Evolutionary conservation across 1,140 invertebrate species (phyloP).

Genomic region (Orchestia grillus): DNA sequence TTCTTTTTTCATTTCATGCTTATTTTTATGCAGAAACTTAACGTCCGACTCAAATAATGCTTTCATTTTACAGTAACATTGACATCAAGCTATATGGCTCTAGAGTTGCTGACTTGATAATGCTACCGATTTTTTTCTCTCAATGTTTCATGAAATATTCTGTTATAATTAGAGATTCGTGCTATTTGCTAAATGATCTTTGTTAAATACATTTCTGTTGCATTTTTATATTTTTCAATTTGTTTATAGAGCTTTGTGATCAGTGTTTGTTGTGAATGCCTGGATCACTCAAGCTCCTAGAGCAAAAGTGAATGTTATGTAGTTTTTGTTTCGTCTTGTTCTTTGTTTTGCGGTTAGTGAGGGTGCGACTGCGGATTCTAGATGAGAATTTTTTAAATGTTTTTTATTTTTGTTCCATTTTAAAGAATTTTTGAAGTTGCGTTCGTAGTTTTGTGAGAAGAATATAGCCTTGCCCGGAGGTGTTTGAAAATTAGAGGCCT

Average conservation of each 20-base stretch:
- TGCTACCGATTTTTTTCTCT: neutral
- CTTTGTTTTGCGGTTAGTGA: neutral
- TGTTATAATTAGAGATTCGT: neutral
- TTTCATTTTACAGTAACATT: slow-evolving; percentile 5
- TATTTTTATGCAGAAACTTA: neutral
- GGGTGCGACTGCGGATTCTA: neutral
- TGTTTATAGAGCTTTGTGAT: slow-evolving; percentile 5
- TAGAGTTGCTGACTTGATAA: neutral
- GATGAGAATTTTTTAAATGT: neutral
- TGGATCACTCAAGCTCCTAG: neutral
- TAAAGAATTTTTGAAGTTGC: neutral
- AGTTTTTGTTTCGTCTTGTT: neutral
- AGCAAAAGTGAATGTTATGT: neutral
- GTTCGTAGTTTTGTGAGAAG: neutral
- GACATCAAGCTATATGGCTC: neutral
- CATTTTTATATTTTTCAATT: slow-evolving; percentile 17
- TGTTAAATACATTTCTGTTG: slow-evolving; percentile 3
- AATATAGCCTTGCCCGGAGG: neutral
- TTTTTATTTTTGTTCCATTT: neutral
- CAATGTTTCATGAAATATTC: slow-evolving; percentile 32
- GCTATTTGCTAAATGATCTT: neutral
- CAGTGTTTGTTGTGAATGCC: neutral
- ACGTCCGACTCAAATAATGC: neutral
- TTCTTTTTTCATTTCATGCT: slow-evolving; percentile 14
- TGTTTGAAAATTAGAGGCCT: slow-evolving; percentile 8